Evolutionary conservation across 2,113 vertebrate species (phyloP).

Genomic region (Athene cunicularia): DNA sequence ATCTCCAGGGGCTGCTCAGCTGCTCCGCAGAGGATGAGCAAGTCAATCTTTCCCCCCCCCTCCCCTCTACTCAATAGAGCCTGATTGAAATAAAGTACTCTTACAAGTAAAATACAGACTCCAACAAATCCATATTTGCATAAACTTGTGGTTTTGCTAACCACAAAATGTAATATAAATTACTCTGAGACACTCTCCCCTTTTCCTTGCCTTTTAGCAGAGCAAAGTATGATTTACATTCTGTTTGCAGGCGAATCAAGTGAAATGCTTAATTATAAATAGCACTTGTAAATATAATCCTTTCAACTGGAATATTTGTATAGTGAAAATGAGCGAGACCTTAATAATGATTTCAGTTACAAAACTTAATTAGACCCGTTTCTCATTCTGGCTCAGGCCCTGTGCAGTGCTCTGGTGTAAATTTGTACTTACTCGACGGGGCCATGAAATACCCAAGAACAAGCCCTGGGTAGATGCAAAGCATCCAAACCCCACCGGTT

Average conservation of each 20-base stretch:
- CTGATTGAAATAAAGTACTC: rapidly evolving
- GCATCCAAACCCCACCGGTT: background rate
- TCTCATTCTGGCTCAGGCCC: background rate
- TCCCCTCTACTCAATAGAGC: background rate
- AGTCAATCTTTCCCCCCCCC: rapidly evolving
- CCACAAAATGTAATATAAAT: background rate
- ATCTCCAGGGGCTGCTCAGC: background rate
- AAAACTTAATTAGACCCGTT: background rate
- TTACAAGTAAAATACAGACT: background rate
- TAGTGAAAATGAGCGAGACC: background rate
- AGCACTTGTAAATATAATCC: conserved; percentile 37
- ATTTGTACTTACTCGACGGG: rapidly evolving
- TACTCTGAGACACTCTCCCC: background rate
- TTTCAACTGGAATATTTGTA: conserved; percentile 24
- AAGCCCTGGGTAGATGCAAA: background rate
- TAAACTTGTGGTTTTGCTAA: background rate
- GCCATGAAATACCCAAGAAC: background rate
- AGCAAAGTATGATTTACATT: background rate
- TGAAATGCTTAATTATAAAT: conserved; percentile 40
- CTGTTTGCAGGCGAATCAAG: background rate
- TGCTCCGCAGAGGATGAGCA: background rate
- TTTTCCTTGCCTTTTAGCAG: background rate
- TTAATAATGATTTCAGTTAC: conserved; percentile 14
- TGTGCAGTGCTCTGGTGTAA: background rate
- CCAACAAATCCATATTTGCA: background rate